Conservation (phyloP, 2,113 vertebrate species). For the Lamprologus tigripictilis region DNA sequence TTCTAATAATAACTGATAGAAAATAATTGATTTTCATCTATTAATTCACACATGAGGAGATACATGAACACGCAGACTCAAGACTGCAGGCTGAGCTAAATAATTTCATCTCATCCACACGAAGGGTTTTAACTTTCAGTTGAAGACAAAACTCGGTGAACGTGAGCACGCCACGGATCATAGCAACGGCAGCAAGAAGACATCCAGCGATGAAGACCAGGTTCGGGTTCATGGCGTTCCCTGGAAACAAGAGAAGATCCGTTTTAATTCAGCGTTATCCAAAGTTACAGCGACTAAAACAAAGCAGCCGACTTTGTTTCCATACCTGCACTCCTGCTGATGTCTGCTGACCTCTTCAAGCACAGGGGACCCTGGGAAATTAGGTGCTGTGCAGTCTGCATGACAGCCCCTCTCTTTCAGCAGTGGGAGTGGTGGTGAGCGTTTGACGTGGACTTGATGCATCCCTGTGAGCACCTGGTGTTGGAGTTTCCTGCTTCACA, state of each 20-base stretch:
- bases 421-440: not conserved
- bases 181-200: not conserved
- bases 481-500: not conserved
- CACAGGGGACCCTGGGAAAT: not conserved
- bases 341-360: not conserved
- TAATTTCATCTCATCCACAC: not conserved
- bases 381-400: fast-evolving
- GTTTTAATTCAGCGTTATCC: not conserved
- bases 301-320: not conserved
- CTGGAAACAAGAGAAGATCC: not conserved
- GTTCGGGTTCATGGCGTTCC: fast-evolving
- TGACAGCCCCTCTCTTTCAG: not conserved
- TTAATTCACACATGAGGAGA: not conserved
- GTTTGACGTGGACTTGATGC: fast-evolving
- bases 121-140: not conserved
- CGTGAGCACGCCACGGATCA: not conserved
- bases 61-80: not conserved
- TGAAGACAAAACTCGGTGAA: not conserved
- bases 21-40: not conserved
- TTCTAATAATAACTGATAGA: not conserved
- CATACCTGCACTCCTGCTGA: fast-evolving
- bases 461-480: not conserved
- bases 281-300: not conserved
- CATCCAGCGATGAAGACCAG: not conserved
- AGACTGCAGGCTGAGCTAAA: not conserved